Evolutionary conservation across 2,797 vertebrate species (phyloP).

Genomic region (Neomorphus geoffroyi): DNA sequence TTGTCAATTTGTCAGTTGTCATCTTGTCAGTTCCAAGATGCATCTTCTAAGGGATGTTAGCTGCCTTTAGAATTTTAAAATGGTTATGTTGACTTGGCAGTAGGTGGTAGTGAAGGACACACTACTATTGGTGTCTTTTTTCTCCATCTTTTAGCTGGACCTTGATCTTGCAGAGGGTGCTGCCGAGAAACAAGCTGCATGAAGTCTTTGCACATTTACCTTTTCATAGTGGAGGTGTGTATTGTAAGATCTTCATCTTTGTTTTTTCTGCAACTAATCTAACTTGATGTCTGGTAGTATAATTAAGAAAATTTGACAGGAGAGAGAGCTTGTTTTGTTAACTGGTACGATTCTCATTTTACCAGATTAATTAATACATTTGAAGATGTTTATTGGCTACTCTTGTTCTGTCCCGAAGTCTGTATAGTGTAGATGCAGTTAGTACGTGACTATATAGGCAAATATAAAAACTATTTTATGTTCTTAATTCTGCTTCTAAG

Average conservation of each 20-base stretch:
- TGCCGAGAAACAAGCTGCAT: not conserved
- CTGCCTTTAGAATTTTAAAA: not conserved
- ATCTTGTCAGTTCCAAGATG: not conserved
- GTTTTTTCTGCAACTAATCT: not conserved
- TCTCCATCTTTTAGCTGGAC: not conserved
- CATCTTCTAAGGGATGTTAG: not conserved
- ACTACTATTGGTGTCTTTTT: not conserved
- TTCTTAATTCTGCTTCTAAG: constrained; percentile 22
- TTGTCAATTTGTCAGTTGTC: constrained; percentile 21
- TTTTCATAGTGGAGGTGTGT: not conserved
- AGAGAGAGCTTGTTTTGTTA: not conserved
- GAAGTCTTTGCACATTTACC: not conserved
- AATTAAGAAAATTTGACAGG: not conserved
- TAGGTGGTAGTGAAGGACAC: constrained; percentile 15
- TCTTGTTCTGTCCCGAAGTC: not conserved
- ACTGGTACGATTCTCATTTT: not conserved
- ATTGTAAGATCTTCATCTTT: not conserved
- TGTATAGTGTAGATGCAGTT: not conserved
- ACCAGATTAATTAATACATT: not conserved
- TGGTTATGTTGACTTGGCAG: not conserved
- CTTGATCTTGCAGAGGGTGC: not conserved
- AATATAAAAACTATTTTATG: not conserved
- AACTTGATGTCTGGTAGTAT: not conserved
- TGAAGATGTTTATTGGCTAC: not conserved
- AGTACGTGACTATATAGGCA: not conserved